Conservation (phyloP, 2,888 invertebrate species). For the Tenthredo notha region DNA sequence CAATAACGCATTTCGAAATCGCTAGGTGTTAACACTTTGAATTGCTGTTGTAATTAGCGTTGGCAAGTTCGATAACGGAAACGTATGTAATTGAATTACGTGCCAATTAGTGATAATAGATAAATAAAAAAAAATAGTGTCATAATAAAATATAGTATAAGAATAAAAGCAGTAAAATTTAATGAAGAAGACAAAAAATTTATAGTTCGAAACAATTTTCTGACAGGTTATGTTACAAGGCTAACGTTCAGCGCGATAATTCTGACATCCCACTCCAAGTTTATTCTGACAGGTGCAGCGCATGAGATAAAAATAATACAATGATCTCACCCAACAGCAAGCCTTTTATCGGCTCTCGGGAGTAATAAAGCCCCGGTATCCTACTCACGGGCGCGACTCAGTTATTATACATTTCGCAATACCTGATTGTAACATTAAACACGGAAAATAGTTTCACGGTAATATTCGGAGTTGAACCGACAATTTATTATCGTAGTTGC, state of each 20-base stretch:
- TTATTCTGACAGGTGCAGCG: slow-evolving; percentile 37
- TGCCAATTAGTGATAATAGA: background rate
- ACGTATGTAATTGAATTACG: background rate
- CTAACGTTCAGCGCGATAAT: background rate
- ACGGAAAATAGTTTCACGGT: background rate
- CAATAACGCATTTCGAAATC: background rate
- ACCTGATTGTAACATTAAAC: background rate
- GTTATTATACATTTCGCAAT: slow-evolving; percentile 12
- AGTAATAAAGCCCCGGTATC: background rate
- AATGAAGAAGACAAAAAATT: background rate
- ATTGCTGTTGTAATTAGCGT: background rate
- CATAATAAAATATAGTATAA: background rate
- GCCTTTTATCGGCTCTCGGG: slow-evolving; percentile 15
- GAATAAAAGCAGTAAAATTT: background rate
- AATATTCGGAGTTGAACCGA: background rate
- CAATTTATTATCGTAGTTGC: background rate
- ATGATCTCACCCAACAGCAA: slow-evolving; percentile 30
- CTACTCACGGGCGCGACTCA: background rate
- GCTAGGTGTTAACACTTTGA: background rate
- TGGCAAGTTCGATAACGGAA: background rate
- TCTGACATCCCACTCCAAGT: background rate
- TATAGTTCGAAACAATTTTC: background rate
- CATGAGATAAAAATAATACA: slow-evolving; percentile 46
- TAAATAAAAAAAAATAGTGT: background rate
- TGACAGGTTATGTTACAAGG: background rate